Conservation (phyloP, 2,113 vertebrate species). For the Cathartes aura region DNA sequence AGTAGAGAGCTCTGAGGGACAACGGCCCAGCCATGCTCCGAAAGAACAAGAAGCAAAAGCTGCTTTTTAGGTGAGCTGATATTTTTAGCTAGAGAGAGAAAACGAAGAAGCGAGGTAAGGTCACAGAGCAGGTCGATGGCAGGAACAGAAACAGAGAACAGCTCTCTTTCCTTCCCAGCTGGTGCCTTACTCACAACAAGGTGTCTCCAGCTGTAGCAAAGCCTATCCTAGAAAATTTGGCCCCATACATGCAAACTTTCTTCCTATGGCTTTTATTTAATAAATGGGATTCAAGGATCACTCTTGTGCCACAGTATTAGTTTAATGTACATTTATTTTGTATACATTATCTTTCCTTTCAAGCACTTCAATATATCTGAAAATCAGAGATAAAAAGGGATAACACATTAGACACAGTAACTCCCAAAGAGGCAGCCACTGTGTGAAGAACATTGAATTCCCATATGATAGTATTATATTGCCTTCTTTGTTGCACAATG, state of each 20-base stretch:
- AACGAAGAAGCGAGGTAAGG: slow-evolving; percentile 22
- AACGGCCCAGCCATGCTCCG: neutral
- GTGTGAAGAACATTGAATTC: slow-evolving; percentile 52
- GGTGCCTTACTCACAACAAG: slow-evolving; percentile 4
- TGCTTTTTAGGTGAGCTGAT: slow-evolving; percentile 5
- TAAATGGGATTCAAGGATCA: neutral
- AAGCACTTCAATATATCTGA: slow-evolving; percentile 41
- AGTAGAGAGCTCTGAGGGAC: neutral
- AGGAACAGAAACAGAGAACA: slow-evolving; percentile 33
- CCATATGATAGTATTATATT: slow-evolving; percentile 53
- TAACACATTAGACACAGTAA: slow-evolving; percentile 2
- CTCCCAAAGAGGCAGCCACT: slow-evolving; percentile 28
- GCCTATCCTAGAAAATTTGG: neutral
- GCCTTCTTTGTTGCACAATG: slow-evolving; percentile 36
- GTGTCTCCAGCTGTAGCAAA: slow-evolving; percentile 18
- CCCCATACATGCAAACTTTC: neutral
- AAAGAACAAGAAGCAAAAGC: neutral
- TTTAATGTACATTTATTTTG: slow-evolving; percentile 45
- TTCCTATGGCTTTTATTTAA: neutral
- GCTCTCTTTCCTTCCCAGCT: slow-evolving; percentile 12
- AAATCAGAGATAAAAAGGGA: slow-evolving; percentile 48
- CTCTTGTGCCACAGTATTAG: neutral
- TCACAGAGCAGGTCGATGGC: neutral
- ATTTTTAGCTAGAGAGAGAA: slow-evolving; percentile 22
- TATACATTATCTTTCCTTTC: slow-evolving; percentile 38